Percentiles rank a stretch among this genome's conserved stretches.
Conservation (phyloP, 2,888 invertebrate species). For the Muschampia plurimacula region DNA sequence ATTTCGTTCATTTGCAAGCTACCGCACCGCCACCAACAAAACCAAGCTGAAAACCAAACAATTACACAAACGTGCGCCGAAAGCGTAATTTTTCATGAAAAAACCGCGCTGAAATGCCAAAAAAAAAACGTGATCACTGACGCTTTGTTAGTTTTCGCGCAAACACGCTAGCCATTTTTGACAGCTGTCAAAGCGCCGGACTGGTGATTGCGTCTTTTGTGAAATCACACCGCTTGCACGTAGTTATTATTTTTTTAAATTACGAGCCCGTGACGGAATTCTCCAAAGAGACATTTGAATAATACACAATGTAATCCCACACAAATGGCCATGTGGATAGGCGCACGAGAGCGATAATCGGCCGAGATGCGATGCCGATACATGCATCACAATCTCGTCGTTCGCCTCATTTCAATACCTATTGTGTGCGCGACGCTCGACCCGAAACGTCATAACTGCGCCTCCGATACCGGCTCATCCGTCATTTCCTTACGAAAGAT, state of each 20-base stretch:
- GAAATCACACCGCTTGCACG: slow-evolving; percentile 57
- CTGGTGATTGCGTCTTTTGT: slow-evolving; percentile 70
- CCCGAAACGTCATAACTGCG: slow-evolving; percentile 66
- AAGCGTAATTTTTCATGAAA: slow-evolving; percentile 80
- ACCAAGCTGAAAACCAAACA: slow-evolving; percentile 81
- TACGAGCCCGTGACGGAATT: slow-evolving; percentile 45
- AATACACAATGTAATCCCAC: slow-evolving; percentile 75
- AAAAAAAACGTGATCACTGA: slow-evolving; percentile 62
- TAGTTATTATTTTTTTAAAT: slow-evolving; percentile 44
- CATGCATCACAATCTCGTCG: slow-evolving; percentile 62
- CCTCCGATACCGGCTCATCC: slow-evolving; percentile 66
- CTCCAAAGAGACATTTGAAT: slow-evolving; percentile 63
- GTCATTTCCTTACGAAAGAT: slow-evolving; percentile 73
- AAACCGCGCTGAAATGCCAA: slow-evolving; percentile 67
- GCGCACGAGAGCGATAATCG: slow-evolving; percentile 73
- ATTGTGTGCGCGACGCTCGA: slow-evolving; percentile 63
- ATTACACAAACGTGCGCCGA: slow-evolving; percentile 81
- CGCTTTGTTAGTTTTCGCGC: slow-evolving; percentile 80
- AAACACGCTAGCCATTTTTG: slow-evolving; percentile 74
- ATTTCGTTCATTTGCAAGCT: slow-evolving; percentile 68
- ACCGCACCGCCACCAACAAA: slow-evolving; percentile 56
- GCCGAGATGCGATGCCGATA: slow-evolving; percentile 74
- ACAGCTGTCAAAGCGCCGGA: slow-evolving; percentile 77
- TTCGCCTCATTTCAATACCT: slow-evolving; percentile 76
- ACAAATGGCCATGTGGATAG: slow-evolving; percentile 72